Base-by-base conservation (phyloP, 2,113 vertebrate species). In the Chloropsis cyanopogon region DNA sequence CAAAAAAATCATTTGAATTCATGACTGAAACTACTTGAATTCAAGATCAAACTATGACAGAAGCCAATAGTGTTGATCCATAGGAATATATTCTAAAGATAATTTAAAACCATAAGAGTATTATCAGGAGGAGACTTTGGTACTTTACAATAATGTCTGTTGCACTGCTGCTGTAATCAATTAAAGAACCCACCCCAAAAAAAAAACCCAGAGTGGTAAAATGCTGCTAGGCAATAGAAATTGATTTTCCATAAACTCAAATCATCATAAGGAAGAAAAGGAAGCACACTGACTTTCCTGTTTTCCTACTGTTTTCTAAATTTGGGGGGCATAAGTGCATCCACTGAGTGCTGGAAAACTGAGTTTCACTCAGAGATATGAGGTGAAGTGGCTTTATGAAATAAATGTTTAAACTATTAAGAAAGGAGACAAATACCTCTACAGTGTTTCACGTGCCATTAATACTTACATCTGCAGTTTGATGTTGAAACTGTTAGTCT, bases 251-350 rank as follows among this genome's bases (percentile, higher is more conserved):
- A 35, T 69, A 72, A 84, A 84, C 26, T 82, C n/a, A 15, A 23
- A 65, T 86, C 19, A 23, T 70, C 60, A 33, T 87, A 66, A 59
- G 25, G 19, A 83, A 91, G 44, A 76, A 86, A 92, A 66, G 16
- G 61, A 78, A 92, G 21, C 16, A 61, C 49, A 47, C 9, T 50
- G n/a, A 14, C 69, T 87, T 92, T 76, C 41, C 42, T 92, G 60
- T 93, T 96, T 97, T 97, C 85, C 89, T 91, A 20, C 90, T 96
- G 53, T 84, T 82, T 94, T 88, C 82, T 89, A 88, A 91, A 94
- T 94, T 57, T 37, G 26, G 14, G 49, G 72, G 10, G 25, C 17
- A 14, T 49, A 78, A 52, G 29, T 86, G 70, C 94, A 73, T 92
- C 88, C 42, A 57, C 0, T 69, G 31, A 83, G 90, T 91, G 47